Percentiles rank a stretch among this genome's conserved stretches.
These are phyloP conservation scores for Drosophila affinis DNA, from an alignment of 2,888 invertebrate genomes.

Conservation along the genomic window DNA sequence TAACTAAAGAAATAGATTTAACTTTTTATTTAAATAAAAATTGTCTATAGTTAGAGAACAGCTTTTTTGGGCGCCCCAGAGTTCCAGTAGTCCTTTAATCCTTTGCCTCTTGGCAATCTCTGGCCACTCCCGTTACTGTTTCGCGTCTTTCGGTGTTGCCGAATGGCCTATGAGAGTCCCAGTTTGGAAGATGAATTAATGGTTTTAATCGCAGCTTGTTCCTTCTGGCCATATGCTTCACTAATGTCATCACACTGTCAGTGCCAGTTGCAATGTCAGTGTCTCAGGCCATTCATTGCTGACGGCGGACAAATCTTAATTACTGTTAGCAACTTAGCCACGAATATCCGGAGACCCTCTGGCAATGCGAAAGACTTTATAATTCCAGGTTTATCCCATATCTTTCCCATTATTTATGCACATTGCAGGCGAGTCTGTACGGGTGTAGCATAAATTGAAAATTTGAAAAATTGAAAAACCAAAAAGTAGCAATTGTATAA, in stretches of 20 bases:
- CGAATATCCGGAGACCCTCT: not conserved
- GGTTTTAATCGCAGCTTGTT: not conserved
- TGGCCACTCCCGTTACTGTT: no score
- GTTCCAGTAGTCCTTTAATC: not conserved
- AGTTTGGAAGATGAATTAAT: no score
- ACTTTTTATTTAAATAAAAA: not conserved
- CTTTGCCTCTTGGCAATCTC: no score
- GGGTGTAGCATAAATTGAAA: not conserved
- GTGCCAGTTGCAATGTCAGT: not conserved
- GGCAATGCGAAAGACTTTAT: not conserved
- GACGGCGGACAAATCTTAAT: constrained; percentile 2
- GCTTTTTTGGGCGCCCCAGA: not conserved
- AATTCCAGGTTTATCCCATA: constrained; percentile 24
- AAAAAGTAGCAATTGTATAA: constrained; percentile 10
- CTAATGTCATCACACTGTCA: not conserved
- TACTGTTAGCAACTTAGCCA: not conserved
- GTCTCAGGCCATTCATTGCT: constrained; percentile 6
- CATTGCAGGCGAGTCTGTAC: not conserved
- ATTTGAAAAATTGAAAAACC: not conserved
- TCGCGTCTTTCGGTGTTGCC: no score
- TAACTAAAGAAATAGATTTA: not conserved
- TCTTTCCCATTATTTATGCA: not conserved
- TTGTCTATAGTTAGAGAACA: no score
- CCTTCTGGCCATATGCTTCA: not conserved
- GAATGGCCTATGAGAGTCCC: no score